Evolutionary conservation across 2,113 vertebrate genomes (phyloP).

Genomic region (Labeo rohita): DNA sequence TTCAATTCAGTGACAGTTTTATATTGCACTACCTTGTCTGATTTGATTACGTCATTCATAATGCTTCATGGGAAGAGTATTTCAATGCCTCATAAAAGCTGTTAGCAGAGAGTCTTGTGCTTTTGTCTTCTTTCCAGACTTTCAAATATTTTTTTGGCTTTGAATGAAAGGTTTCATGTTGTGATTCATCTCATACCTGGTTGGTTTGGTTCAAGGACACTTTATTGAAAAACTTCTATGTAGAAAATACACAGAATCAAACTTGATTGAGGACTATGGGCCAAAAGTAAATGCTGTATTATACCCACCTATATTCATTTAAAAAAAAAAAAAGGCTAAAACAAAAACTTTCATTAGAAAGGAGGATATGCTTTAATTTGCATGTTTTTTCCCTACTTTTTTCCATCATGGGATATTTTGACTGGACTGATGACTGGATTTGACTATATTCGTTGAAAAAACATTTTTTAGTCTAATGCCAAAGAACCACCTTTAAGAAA

Average conservation of each 20-base stretch:
- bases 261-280: background rate
- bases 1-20: background rate
- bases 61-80: background rate
- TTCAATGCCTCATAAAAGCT: background rate
- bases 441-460: no score
- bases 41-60: background rate
- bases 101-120: background rate
- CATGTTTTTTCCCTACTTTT: background rate
- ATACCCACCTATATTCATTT: background rate
- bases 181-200: constrained; percentile 10
- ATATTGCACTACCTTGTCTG: constrained; percentile 7
- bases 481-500: no score
- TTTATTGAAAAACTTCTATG: background rate
- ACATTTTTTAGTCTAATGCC: no score
- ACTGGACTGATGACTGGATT: no score
- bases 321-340: background rate
- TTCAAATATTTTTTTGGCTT: background rate
- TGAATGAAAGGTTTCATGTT: constrained; percentile 26
- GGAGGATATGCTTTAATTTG: background rate
- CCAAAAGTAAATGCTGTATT: background rate
- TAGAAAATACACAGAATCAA: background rate
- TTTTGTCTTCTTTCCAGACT: constrained; percentile 4
- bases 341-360: background rate
- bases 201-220: constrained; percentile 9
- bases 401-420: background rate